Evolutionary conservation across 2,113 vertebrate species (phyloP), one percentile per base, ranked within the genome.

Genomic region (Athene cunicularia): DNA sequence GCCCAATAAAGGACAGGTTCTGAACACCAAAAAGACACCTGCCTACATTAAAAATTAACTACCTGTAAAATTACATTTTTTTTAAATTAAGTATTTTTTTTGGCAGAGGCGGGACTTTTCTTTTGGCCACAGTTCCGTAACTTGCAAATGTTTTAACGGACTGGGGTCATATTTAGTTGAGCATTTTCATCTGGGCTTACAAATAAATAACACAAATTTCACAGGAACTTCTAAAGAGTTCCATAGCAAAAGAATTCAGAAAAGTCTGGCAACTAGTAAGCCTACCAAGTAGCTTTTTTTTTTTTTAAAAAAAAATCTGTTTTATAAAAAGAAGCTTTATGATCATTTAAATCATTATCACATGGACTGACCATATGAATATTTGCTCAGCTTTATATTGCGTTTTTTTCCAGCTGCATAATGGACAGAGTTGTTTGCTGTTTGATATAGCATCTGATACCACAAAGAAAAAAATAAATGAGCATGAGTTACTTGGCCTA

Each of bases 21-120:
- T 41, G 89, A 88, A 93, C 85, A 96, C 62, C 26, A 24, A 90
- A 90, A 66, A 66, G 89, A 87, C 66, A 94, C 91, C 86, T 94
- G 91, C 23, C 62, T 80, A 50, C 62, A 83, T 88, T 96, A 90
- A 96, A 97, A 96, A 88, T 62, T 95, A 95, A 94, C 66, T 95
- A 84, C 70, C 53, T 88, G 53, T 70, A 87, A 86, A 91, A 50
- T 43, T 43, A 75, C 43, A 24, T 64, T 81, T 87, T 80, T 74
- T 73, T 20, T 0, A 58, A 87, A 73, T 66, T 50, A 82, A 88
- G 70, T 88, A 28, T 43, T 80, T 68, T 68, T 93, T 89, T 76
- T 94, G 90, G 73, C 84, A 94, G 80, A 68, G 85, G 33, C 2
- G 1, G 24, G 19, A 43, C 45, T 91, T 92, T 70, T n/a, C 58